Evolutionary conservation across 1,140 invertebrate genomes (phyloP), one percentile per base, ranked within the genome.

Genomic region (Pygmarrhopalites habei): DNA sequence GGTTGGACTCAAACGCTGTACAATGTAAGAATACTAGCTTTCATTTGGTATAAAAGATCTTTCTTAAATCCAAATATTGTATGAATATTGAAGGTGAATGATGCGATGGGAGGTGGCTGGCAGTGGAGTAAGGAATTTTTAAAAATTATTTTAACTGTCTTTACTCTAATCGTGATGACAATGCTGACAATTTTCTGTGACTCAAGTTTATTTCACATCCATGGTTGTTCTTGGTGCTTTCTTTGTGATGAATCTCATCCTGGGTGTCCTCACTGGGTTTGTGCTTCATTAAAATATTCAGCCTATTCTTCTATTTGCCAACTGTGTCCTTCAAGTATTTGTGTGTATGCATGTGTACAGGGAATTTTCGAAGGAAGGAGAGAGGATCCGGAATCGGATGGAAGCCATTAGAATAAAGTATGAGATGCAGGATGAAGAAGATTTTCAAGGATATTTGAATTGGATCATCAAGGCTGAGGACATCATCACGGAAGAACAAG

Each of bases 281-380:
- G 32, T 10, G 2, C 7, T 4, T 23, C 7, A 15, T 25, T 1
- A 23, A 2, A 2, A 17, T 60, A 7, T 53, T 3, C 25, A 53
- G 23, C 4, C 28, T 53, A 5, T 25, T 23, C 28, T 7, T 46
- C 3, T 57, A 23, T 39, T 62, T 32, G 15, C n/a, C n/a, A n/a
- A n/a, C n/a, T n/a, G n/a, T n/a, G n/a, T n/a, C n/a, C n/a, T n/a
- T n/a, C n/a, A n/a, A n/a, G n/a, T n/a, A n/a, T n/a, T n/a, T n/a
- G n/a, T n/a, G n/a, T n/a, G n/a, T n/a, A n/a, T n/a, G n/a, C n/a
- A n/a, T n/a, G n/a, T n/a, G n/a, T 47, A 35, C 30, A 95, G 95
- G 82, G 97, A 99, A 77, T 99, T 99, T 82, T 99, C 96, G 29
- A 99, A 99, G 82, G 96, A 99, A 79, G 90, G 95, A 86, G 96